Conservation (phyloP, 2,113 vertebrate genomes). For the Hystrix cristata region DNA sequence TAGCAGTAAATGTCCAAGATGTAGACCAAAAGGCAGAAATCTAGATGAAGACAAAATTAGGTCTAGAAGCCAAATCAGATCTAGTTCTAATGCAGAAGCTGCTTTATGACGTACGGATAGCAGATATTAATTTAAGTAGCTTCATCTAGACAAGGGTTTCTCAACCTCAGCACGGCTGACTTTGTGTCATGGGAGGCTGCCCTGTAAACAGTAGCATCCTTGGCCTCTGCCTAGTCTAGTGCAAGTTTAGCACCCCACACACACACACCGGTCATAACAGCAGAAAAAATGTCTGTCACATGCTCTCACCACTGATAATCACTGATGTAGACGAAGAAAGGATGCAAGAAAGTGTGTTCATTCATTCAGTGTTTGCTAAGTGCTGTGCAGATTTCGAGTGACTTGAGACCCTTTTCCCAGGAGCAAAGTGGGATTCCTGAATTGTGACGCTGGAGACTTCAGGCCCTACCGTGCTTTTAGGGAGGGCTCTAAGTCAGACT, state of each 20-base stretch:
- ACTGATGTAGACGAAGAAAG: not conserved
- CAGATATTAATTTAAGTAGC: not conserved
- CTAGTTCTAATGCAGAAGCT: not conserved
- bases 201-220: fast-evolving
- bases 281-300: not conserved
- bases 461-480: fast-evolving
- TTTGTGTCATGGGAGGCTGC: not conserved
- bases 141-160: not conserved
- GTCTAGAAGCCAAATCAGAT: not conserved
- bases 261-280: not conserved
- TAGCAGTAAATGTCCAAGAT: not conserved
- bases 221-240: not conserved
- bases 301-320: too few species aligned
- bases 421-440: not conserved
- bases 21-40: not conserved
- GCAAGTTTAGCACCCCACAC: fast-evolving
- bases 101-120: not conserved
- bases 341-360: not conserved
- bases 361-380: not conserved
- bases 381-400: not conserved
- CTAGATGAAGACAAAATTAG: not conserved
- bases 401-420: not conserved
- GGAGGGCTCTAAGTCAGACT: not conserved
- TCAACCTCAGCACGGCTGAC: not conserved
- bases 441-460: not conserved